phyloP scores from a whole-genome alignment of 2,888 invertebrate genomes.

The Spicauda simplicius region DNA sequence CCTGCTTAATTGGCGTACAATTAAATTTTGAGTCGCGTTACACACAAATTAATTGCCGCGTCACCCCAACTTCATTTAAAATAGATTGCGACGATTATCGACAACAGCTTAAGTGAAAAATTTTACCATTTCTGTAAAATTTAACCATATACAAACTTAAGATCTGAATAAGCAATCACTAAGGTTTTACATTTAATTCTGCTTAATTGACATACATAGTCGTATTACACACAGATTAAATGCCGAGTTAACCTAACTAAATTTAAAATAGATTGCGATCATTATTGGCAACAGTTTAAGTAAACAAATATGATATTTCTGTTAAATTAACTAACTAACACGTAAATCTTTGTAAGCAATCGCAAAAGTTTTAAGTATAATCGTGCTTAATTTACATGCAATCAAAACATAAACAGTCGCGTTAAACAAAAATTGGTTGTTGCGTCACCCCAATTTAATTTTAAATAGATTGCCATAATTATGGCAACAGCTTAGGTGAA shows the following conservation, averaged over 20 bases:
- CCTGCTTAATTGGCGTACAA: slow-evolving; percentile 17
- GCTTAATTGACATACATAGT: slow-evolving; percentile 25
- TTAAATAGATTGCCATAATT: slow-evolving; percentile 34
- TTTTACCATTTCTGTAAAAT: too few relatives aligned
- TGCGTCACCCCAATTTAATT: slow-evolving; percentile 35
- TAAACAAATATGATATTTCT: too few relatives aligned
- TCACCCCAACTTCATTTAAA: slow-evolving; percentile 35
- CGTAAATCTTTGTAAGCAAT: too few relatives aligned
- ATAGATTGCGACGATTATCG: slow-evolving; percentile 29
- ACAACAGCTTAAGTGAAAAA: too few relatives aligned
- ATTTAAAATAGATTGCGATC: slow-evolving; percentile 35
- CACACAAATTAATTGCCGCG: slow-evolving; percentile 31
- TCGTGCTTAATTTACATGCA: slow-evolving; percentile 16
- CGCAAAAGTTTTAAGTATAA: too few relatives aligned
- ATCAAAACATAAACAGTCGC: slow-evolving; percentile 29
- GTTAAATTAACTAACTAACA: too few relatives aligned
- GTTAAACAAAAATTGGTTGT: slow-evolving; percentile 31
- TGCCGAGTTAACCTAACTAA: slow-evolving; percentile 35
- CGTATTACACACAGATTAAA: slow-evolving; percentile 27
- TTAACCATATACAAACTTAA: too few relatives aligned
- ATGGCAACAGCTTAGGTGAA: too few relatives aligned
- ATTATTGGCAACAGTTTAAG: too few relatives aligned
- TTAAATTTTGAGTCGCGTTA: slow-evolving; percentile 29
- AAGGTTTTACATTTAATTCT: too few relatives aligned
- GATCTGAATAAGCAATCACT: too few relatives aligned